phyloP scores from a whole-genome alignment of 2,113 vertebrate genomes.

The Poicephalus meyeri region DNA sequence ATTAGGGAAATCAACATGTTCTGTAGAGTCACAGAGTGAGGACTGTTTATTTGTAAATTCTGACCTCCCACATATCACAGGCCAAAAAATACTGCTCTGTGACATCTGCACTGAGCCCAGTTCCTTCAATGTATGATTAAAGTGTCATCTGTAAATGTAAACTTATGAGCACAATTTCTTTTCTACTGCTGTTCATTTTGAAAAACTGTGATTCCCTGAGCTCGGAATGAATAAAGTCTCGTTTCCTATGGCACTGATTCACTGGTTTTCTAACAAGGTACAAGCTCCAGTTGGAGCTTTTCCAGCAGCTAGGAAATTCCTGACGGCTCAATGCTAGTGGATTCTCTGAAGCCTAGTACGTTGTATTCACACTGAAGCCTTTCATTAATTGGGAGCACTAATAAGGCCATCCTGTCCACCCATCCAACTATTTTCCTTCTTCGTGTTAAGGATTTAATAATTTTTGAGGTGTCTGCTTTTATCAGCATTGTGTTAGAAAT shows the following conservation, averaged over 20 bases:
- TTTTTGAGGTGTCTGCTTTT: neutral
- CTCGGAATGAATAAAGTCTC: neutral
- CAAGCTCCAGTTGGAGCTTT: neutral
- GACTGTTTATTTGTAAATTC: conserved; percentile 16
- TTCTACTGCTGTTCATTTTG: neutral
- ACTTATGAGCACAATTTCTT: neutral
- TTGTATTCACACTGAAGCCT: neutral
- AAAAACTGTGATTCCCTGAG: neutral
- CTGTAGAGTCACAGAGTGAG: neutral
- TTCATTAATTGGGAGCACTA: neutral
- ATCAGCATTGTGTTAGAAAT: neutral
- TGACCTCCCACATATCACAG: neutral
- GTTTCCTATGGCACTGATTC: neutral
- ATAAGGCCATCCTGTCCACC: neutral
- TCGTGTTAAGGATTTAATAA: neutral
- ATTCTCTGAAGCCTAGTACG: neutral
- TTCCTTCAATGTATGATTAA: neutral
- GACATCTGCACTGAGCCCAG: neutral
- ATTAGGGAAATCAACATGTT: conserved; percentile 26
- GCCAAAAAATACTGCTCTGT: neutral
- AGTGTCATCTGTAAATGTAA: neutral
- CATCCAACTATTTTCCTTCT: neutral
- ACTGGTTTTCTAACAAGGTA: conserved; percentile 20
- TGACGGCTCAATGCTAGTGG: neutral
- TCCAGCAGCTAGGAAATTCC: neutral